Evolutionary conservation across 2,113 vertebrate genomes (phyloP).

Genomic region (Lepisosteus oculatus): DNA sequence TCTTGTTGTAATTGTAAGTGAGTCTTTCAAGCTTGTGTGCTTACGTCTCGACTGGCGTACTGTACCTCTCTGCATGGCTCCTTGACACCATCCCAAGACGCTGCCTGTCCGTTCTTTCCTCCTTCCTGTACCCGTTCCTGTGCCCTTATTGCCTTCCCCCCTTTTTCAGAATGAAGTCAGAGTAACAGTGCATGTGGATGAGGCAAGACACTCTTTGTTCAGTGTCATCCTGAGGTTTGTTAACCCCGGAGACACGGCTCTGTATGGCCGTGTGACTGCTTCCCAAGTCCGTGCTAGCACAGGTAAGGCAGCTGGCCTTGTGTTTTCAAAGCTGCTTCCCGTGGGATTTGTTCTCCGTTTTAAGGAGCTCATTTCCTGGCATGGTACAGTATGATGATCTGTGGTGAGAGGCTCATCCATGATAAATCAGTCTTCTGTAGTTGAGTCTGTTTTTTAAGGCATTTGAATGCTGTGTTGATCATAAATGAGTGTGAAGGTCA

Average conservation of each 20-base stretch:
- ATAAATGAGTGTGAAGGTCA: too few species aligned
- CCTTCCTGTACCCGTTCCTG: slow-evolving; percentile 23
- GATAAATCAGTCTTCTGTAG: too few species aligned
- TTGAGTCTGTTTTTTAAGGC: too few species aligned
- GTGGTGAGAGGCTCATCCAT: too few species aligned
- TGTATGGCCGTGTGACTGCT: slow-evolving; percentile 69
- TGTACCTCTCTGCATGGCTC: slow-evolving; percentile 16
- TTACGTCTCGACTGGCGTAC: background rate
- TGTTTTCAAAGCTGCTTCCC: background rate
- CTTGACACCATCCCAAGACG: slow-evolving; percentile 32
- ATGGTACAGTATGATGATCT: too few species aligned
- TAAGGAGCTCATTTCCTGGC: too few species aligned
- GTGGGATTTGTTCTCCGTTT: too few species aligned
- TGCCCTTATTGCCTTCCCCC: slow-evolving; percentile 31
- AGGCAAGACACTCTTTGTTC: slow-evolving; percentile 66
- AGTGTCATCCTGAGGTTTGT: slow-evolving; percentile 79
- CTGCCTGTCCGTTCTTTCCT: slow-evolving; percentile 16
- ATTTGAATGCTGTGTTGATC: too few species aligned
- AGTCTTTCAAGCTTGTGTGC: slow-evolving; percentile 22
- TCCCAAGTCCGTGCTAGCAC: slow-evolving; percentile 53
- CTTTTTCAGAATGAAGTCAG: slow-evolving; percentile 86
- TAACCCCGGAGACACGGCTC: slow-evolving; percentile 66
- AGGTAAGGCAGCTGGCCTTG: slow-evolving; percentile 68
- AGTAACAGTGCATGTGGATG: slow-evolving; percentile 77
- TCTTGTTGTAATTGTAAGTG: slow-evolving; percentile 81